Conservation (phyloP, 2,797 vertebrate genomes). For the Neomorphus geoffroyi region DNA sequence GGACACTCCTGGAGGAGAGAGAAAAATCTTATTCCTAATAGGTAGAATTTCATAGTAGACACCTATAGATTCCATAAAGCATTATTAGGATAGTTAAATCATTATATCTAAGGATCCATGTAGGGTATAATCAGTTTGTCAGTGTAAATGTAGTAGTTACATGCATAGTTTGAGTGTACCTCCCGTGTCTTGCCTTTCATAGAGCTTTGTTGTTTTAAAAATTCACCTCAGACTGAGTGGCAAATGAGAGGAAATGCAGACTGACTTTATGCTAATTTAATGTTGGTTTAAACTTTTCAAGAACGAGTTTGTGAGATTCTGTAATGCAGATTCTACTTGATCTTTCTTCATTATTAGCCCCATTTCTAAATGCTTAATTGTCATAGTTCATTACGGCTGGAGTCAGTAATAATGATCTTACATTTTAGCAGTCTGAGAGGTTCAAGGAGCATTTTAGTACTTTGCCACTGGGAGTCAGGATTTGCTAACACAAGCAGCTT, state of each 20-base stretch:
- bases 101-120: neutral
- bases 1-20: neutral
- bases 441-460: neutral
- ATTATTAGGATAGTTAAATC: neutral
- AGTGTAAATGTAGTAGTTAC: neutral
- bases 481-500: neutral
- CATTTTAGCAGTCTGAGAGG: neutral
- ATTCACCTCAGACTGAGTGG: neutral
- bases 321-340: neutral
- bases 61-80: neutral
- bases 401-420: neutral
- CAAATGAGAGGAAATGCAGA: neutral
- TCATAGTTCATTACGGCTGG: accelerated
- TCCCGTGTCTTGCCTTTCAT: neutral
- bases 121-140: neutral
- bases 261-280: neutral
- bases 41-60: neutral
- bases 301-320: neutral
- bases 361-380: neutral
- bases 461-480: constrained; percentile 50
- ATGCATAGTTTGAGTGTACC: neutral
- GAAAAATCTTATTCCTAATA: neutral
- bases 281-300: neutral
- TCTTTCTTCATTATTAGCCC: neutral
- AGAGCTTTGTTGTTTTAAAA: neutral